Conservation (phyloP, 1,140 invertebrate genomes). For the Pemphigus obesinymphae region DNA sequence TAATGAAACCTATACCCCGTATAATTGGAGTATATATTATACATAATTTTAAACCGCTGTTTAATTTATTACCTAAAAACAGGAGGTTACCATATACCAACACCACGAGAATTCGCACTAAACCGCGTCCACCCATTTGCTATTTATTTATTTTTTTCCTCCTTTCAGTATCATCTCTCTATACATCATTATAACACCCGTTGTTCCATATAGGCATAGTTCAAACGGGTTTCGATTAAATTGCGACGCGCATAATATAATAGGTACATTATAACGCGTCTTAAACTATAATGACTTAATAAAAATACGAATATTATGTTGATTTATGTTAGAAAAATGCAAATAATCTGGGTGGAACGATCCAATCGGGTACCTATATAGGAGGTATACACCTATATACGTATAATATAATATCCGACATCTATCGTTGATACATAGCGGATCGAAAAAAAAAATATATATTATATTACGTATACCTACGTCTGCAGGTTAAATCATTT, state of each 20-base stretch:
- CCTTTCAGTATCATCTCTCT: not conserved
- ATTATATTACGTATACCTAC: too few relatives aligned
- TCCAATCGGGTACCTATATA: not conserved
- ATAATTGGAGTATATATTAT: not conserved
- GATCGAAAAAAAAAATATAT: too few relatives aligned
- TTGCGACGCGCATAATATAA: not conserved
- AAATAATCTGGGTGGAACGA: conserved; percentile 1
- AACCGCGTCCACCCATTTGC: not conserved
- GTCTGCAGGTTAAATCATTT: not conserved
- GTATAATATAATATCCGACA: not conserved
- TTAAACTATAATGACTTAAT: not conserved
- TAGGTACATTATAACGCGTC: too few relatives aligned
- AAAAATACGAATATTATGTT: not conserved
- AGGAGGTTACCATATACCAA: too few relatives aligned
- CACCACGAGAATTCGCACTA: not conserved
- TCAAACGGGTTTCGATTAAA: not conserved
- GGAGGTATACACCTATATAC: not conserved
- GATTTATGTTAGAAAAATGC: not conserved
- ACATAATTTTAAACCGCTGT: not conserved
- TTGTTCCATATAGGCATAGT: not conserved
- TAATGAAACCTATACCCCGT: too few relatives aligned
- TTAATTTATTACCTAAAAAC: conserved; percentile 3
- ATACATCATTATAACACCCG: not conserved
- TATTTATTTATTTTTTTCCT: not conserved
- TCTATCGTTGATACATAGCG: not conserved